These are phyloP conservation scores for Spisula subtruncata DNA, from an alignment of 2,888 invertebrate species.

Conservation along the genomic window DNA sequence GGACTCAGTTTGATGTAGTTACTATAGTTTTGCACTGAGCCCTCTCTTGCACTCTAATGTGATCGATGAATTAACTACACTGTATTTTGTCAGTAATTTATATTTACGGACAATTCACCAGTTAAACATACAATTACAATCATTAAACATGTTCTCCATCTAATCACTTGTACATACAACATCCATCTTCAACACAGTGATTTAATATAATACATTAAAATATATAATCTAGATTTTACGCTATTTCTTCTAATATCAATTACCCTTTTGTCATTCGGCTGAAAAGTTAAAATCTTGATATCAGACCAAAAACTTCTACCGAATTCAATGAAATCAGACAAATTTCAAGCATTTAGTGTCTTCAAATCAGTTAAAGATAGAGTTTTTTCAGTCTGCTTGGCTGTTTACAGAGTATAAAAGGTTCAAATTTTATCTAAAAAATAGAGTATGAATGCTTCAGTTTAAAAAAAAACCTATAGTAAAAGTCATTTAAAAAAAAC, in stretches of 20 bases:
- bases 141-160: conserved; percentile 18
- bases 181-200: conserved; percentile 34
- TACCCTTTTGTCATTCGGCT: neutral
- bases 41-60: too few species aligned
- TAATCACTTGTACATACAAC: conserved; percentile 36
- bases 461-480: too few species aligned
- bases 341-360: too few species aligned
- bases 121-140: conserved; percentile 11
- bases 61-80: neutral
- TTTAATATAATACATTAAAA: neutral
- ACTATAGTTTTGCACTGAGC: too few species aligned
- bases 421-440: too few species aligned
- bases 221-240: neutral
- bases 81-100: neutral
- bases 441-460: too few species aligned
- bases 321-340: too few species aligned
- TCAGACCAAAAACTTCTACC: neutral
- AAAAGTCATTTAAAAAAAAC: too few species aligned
- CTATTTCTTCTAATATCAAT: neutral
- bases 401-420: too few species aligned
- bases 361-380: too few species aligned
- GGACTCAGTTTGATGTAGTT: too few species aligned
- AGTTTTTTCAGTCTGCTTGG: too few species aligned
- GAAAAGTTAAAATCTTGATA: neutral
- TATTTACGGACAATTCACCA: neutral